Percentiles rank a stretch among this genome's conserved stretches.
Conservation (phyloP, 2,797 vertebrate species). For the Phylloscopus collybita region DNA sequence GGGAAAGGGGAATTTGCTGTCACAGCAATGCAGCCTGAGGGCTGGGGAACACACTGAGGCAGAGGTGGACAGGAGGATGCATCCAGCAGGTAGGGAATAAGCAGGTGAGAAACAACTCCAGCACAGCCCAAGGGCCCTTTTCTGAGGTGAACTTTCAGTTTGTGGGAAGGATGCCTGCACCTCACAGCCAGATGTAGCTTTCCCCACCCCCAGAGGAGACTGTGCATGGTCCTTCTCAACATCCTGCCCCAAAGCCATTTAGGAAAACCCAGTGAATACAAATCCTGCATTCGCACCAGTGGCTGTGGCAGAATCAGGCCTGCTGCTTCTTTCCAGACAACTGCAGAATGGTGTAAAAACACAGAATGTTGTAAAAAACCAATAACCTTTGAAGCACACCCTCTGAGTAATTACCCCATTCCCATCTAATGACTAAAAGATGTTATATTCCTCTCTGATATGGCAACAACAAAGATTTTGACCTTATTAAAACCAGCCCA, state of each 20-base stretch:
- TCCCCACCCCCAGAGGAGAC: neutral
- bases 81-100: neutral
- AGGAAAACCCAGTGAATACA: neutral
- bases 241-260: neutral
- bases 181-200: accelerated
- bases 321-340: slow-evolving; percentile 16
- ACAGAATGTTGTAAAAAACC: slow-evolving; percentile 53
- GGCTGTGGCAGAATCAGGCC: neutral
- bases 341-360: slow-evolving; percentile 54
- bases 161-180: neutral
- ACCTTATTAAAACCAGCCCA: slow-evolving; percentile 74
- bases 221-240: neutral
- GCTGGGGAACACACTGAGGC: neutral
- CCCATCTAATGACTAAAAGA: slow-evolving; percentile 76
- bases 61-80: neutral
- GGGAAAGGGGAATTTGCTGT: neutral
- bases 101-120: neutral
- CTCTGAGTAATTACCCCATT: slow-evolving; percentile 70
- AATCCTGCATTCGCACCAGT: neutral
- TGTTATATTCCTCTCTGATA: slow-evolving; percentile 71
- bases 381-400: slow-evolving; percentile 71
- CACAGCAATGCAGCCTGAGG: neutral
- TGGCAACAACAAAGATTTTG: slow-evolving; percentile 73
- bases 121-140: neutral
- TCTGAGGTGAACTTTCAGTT: neutral